A percentile compares a stretch with the other conserved stretches of the same genome.
phyloP scores from a whole-genome alignment of 1,140 invertebrate species.

The Delia radicum region DNA sequence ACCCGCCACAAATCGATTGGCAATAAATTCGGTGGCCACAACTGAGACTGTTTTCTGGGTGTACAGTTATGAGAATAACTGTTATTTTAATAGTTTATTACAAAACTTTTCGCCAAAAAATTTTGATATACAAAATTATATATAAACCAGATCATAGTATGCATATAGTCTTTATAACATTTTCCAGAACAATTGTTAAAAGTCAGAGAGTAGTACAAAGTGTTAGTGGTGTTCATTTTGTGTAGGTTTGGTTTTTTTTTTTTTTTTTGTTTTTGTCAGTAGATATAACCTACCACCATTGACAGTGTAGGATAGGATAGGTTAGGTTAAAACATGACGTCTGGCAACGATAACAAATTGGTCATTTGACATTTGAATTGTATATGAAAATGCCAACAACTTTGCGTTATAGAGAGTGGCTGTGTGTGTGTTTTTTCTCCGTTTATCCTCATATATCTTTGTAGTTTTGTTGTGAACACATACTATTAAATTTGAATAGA shows the following conservation, averaged over 20 bases:
- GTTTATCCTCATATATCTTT: neutral
- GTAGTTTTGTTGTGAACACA: neutral
- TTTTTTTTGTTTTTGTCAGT: neutral
- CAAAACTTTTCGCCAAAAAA: too few species aligned
- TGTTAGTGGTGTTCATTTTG: too few species aligned
- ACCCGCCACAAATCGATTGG: too few species aligned
- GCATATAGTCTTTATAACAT: too few species aligned
- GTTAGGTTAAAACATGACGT: conserved; percentile 9
- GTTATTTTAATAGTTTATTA: too few species aligned
- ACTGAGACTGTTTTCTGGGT: too few species aligned
- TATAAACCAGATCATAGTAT: too few species aligned
- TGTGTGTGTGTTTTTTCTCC: neutral
- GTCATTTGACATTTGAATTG: conserved; percentile 22
- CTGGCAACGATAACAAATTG: conserved; percentile 22
- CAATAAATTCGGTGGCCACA: too few species aligned
- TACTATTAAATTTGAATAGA: neutral
- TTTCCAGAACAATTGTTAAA: too few species aligned
- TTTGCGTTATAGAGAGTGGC: neutral
- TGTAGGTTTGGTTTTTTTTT: neutral
- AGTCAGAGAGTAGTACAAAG: too few species aligned
- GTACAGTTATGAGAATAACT: too few species aligned
- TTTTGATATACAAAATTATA: too few species aligned
- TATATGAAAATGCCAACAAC: conserved; percentile 16
- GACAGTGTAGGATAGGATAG: neutral
- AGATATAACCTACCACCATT: neutral